Evolutionary conservation across 2,888 invertebrate genomes (phyloP).

Genomic region (Anarsia innoxiella): DNA sequence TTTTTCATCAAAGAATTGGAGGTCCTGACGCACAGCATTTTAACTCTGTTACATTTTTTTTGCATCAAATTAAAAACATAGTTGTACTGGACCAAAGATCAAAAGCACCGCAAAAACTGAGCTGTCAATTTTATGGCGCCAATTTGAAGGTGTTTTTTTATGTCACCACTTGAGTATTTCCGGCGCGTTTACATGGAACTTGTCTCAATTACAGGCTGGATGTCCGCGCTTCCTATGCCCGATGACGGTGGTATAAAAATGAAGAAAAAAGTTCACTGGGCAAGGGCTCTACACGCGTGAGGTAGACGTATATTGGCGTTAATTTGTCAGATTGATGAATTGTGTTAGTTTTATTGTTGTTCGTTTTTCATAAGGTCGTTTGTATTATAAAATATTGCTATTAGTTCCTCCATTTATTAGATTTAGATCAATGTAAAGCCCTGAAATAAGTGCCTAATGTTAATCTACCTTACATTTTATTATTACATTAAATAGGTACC

Average conservation of each 20-base stretch:
- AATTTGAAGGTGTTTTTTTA: conserved; percentile 31
- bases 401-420: no score
- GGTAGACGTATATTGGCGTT: conserved; percentile 1
- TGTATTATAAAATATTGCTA: no score
- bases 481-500: no score
- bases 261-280: conserved; percentile 22
- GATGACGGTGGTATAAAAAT: conserved; percentile 49
- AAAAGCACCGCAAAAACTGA: conserved; percentile 8
- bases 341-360: no score
- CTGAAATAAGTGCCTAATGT: no score
- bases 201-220: conserved; percentile 54
- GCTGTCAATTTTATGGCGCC: conserved; percentile 33
- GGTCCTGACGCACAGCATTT: no score
- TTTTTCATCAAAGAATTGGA: no score
- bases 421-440: no score
- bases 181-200: conserved; percentile 30
- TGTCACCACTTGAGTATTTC: conserved; percentile 37
- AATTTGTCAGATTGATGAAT: conserved; percentile 16
- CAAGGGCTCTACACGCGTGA: not conserved
- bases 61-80: no score
- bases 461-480: no score
- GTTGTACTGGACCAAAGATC: conserved; percentile 3
- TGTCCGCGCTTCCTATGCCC: conserved; percentile 44
- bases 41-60: no score
- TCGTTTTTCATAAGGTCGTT: no score